phyloP scores from a whole-genome alignment of 2,797 vertebrate genomes.

The Coracias cyanogaster region DNA sequence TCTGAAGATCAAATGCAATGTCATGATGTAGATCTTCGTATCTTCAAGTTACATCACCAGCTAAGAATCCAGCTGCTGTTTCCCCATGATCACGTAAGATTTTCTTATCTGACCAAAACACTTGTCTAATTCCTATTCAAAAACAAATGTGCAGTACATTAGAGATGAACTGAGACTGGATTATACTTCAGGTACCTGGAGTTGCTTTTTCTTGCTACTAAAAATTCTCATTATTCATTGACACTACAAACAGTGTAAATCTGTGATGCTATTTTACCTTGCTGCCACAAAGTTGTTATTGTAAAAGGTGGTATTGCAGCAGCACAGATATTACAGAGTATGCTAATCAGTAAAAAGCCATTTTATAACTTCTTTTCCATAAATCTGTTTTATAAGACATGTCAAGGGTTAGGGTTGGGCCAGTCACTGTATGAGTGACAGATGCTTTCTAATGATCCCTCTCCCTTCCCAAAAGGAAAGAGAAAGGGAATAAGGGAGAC shows the following conservation, averaged over 20 bases:
- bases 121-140: background rate
- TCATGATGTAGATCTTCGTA: background rate
- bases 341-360: background rate
- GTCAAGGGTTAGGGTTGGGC: background rate
- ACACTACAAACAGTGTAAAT: background rate
- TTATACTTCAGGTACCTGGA: background rate
- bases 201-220: background rate
- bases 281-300: background rate
- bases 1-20: background rate
- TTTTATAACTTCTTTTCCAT: background rate
- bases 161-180: background rate
- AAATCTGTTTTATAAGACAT: background rate
- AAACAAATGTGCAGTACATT: background rate
- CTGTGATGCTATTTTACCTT: background rate
- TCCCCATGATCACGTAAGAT: background rate
- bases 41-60: background rate
- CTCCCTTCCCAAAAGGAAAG: too few species aligned
- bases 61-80: slow-evolving; percentile 4
- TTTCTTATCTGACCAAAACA: slow-evolving; percentile 52
- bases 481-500: too few species aligned
- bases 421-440: background rate
- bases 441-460: too few species aligned
- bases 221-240: background rate
- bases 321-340: background rate
- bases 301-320: background rate